Conservation (phyloP, 2,113 vertebrate species). For the Nesoenas mayeri region DNA sequence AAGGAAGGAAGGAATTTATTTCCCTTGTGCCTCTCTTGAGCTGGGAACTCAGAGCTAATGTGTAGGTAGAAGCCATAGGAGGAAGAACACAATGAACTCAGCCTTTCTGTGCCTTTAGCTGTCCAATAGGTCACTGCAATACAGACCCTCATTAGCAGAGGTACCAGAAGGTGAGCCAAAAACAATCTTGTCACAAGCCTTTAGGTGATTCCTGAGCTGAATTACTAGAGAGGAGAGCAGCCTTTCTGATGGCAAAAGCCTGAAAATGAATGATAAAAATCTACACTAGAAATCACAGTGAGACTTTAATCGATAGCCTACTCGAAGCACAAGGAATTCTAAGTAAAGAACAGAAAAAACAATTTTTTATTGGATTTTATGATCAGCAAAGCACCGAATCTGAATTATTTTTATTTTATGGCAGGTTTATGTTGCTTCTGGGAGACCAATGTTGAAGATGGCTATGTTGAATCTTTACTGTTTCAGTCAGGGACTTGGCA, state of each 20-base stretch:
- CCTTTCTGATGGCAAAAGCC: background rate
- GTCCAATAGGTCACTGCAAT: background rate
- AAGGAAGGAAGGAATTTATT: background rate
- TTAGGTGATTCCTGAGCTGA: background rate
- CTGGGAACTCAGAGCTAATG: background rate
- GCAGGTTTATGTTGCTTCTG: background rate
- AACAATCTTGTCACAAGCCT: background rate
- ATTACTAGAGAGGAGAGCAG: background rate
- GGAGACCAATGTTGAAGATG: background rate
- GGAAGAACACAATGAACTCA: background rate
- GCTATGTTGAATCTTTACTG: background rate
- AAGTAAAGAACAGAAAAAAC: background rate
- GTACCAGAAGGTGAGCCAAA: background rate
- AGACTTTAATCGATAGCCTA: background rate
- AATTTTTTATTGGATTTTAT: background rate
- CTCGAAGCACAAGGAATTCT: background rate
- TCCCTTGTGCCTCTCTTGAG: background rate
- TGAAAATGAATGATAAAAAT: background rate
- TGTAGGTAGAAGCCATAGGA: background rate
- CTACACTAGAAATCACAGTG: background rate
- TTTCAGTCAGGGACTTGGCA: background rate
- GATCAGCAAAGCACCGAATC: conserved; percentile 21
- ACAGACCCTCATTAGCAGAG: background rate
- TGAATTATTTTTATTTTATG: conserved; percentile 1
- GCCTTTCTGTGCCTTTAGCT: background rate